These are phyloP conservation scores for Heterocephalus glaber DNA, from an alignment of 2,113 vertebrate species.

Conservation along the genomic window DNA sequence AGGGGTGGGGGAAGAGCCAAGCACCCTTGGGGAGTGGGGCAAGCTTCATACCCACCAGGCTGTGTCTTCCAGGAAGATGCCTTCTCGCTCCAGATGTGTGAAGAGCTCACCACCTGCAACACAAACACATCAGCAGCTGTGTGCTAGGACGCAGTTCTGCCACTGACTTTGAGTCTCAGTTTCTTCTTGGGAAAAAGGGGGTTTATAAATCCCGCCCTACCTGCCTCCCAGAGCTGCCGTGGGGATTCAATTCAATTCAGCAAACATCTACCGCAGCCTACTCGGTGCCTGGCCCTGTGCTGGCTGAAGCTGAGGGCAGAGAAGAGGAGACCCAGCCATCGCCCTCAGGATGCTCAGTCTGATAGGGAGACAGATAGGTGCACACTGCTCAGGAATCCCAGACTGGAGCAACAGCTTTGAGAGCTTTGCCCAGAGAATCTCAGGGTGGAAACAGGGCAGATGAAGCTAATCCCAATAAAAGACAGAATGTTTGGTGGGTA, in stretches of 20 bases:
- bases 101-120: constrained; percentile 94
- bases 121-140: constrained; percentile 24
- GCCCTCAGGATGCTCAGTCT: constrained; percentile 59
- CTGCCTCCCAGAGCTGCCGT: constrained; percentile 79
- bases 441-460: neutral
- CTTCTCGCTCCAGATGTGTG: constrained; percentile 95
- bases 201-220: constrained; percentile 67
- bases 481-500: accelerated
- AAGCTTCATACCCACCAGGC: constrained; percentile 88
- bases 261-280: constrained; percentile 80
- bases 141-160: neutral
- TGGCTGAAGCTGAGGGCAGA: constrained; percentile 71
- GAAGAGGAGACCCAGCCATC: constrained; percentile 37
- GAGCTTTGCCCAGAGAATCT: constrained; percentile 11
- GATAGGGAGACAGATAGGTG: constrained; percentile 51
- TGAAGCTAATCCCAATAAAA: neutral
- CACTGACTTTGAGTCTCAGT: neutral
- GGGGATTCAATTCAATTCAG: constrained; percentile 79
- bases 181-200: constrained; percentile 56
- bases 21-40: neutral
- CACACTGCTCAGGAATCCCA: neutral
- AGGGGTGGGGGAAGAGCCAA: accelerated
- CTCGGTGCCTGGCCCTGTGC: constrained; percentile 74
- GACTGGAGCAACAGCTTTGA: neutral
- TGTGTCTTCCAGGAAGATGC: constrained; percentile 97